These are phyloP conservation scores for Beroe forskalii DNA, from an alignment of 37 sponge, comb jelly and placozoan species.

Conservation along the genomic window DNA sequence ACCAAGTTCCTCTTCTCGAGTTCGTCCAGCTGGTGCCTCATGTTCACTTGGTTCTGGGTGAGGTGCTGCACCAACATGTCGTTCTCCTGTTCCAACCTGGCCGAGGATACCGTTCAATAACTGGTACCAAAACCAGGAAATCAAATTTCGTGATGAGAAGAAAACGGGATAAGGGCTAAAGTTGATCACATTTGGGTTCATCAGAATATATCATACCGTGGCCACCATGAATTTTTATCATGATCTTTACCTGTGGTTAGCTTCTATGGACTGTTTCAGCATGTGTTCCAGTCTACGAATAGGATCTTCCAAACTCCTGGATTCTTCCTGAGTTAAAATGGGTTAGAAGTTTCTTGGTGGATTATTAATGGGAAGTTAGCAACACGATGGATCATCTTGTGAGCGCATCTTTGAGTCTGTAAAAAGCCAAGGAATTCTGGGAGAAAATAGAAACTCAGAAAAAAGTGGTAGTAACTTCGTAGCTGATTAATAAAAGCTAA, in stretches of 20 bases:
- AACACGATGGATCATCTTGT: too few relatives aligned
- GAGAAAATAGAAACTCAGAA: too few relatives aligned
- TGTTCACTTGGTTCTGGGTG: constrained; percentile 79
- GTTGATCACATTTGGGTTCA: background rate
- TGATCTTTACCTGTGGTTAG: constrained; percentile 58
- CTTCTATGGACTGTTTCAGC: constrained; percentile 47
- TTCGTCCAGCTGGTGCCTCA: constrained; percentile 88
- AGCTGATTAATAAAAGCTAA: too few relatives aligned
- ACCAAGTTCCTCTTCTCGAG: constrained; percentile 63
- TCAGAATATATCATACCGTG: background rate
- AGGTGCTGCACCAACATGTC: constrained; percentile 86
- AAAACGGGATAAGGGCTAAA: background rate
- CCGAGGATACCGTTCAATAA: background rate
- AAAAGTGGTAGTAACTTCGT: too few relatives aligned
- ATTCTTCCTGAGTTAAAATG: constrained; percentile 3
- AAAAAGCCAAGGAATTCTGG: too few relatives aligned
- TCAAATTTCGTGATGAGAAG: constrained; percentile 71
- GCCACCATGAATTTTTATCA: background rate
- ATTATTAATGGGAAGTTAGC: too few relatives aligned
- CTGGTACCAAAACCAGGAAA: constrained; percentile 71
- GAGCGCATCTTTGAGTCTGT: too few relatives aligned
- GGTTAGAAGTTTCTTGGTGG: too few relatives aligned
- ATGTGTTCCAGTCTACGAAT: constrained; percentile 12
- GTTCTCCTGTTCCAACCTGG: constrained; percentile 88
- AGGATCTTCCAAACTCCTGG: constrained; percentile 40